Base-by-base conservation (phyloP, 1,140 invertebrate genomes). In the Mactra quadrangularis region DNA sequence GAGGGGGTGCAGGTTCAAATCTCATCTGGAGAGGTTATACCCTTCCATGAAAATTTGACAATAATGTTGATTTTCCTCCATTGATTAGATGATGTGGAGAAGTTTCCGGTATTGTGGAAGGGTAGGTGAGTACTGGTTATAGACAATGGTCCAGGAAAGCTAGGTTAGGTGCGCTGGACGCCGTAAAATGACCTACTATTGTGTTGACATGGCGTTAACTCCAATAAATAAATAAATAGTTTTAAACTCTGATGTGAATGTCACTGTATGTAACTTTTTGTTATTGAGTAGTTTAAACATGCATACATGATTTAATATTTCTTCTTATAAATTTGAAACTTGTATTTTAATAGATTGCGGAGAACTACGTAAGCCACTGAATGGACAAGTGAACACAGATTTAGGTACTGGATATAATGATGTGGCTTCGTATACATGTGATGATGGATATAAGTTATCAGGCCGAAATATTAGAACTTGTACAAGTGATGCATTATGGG, bases 361-460 rank as follows among this genome's bases (percentile, higher is more conserved):
- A 11, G 7, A 27, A 7, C 87, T 88, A 15, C 47, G 50, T 0
- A 25, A 27, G 6, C 57, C 86, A 9, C 13, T n/a, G 9, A 68
- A 88, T 76, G 90, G 88, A 13, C 79, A 83, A 17, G 84, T 89
- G 29, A 53, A 60, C 31, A 64, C 78, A 41, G 87, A 86, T 15
- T 82, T 82, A 15, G 89, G 88, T 70, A 94, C 93, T 82, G 85
- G 85, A 27, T 88, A 83, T 70, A 60, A 70, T 4, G 74, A 78
- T 25, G 55, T 68, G 15, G 87, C 87, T 13, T 55, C 59, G 0
- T 75, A 75, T 59, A 64, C 81, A 19, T 77, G 68, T 72, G 45
- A 79, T 41, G n/a, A 62, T 15, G 85, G 83, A 1, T 85, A 87
- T 29, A 27, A 29, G 17, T 38, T 85, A 22, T 19, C 64, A 13